These are phyloP conservation scores for Kradibia gibbosae DNA, from an alignment of 1,140 invertebrate species.

Conservation along the genomic window DNA sequence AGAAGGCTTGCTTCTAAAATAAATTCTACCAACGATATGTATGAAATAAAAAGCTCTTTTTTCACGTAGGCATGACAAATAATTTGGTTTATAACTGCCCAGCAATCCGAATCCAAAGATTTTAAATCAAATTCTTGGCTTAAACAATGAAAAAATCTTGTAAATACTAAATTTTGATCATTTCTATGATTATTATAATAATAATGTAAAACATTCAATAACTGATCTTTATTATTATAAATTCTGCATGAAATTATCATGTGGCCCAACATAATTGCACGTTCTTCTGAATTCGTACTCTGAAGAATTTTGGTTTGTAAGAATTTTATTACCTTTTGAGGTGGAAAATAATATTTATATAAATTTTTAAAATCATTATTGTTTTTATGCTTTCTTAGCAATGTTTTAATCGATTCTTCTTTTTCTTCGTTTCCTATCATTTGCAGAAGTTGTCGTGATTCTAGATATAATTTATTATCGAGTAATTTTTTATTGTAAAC, in stretches of 20 bases:
- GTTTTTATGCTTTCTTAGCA: background rate
- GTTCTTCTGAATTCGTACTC: background rate
- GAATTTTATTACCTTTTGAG: conserved; percentile 50
- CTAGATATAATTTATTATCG: background rate
- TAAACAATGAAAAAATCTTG: background rate
- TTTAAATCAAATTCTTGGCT: background rate
- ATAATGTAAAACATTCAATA: conserved; percentile 57
- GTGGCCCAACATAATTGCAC: conserved; percentile 21
- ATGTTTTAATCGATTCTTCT: conserved; percentile 47
- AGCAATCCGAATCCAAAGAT: background rate
- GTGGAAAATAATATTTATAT: conserved; percentile 55
- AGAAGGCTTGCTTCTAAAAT: background rate
- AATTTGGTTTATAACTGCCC: conserved; percentile 5
- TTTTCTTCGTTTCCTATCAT: conserved; percentile 41
- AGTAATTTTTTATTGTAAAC: background rate
- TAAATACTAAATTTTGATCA: conserved; percentile 35
- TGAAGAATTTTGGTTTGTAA: conserved; percentile 54
- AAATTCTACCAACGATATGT: background rate
- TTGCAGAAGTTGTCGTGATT: background rate
- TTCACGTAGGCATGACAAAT: background rate
- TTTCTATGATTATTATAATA: conserved; percentile 57
- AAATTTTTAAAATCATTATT: background rate
- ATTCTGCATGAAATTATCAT: conserved; percentile 60
- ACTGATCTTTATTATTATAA: conserved; percentile 55
- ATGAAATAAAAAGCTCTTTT: background rate